A percentile compares a stretch with the other conserved stretches of the same genome.
Conservation (phyloP, 2,797 vertebrate species). For the Enteromius fasciolatus region DNA sequence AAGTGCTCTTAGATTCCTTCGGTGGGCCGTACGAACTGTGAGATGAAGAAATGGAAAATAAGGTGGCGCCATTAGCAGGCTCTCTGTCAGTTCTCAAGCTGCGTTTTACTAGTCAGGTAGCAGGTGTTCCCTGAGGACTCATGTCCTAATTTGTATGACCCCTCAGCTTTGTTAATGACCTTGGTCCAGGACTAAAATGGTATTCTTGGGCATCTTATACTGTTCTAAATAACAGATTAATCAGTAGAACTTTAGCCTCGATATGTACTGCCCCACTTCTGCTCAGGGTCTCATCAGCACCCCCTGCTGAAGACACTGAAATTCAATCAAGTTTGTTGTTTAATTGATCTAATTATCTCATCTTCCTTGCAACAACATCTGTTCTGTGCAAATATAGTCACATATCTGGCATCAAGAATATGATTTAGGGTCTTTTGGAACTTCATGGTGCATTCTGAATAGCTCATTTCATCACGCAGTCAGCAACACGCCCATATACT, state of each 20-base stretch:
- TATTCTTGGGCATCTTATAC: constrained; percentile 63
- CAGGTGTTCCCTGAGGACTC: constrained; percentile 68
- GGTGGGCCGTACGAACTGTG: background rate
- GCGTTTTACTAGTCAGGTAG: constrained; percentile 11
- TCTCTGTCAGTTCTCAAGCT: constrained; percentile 23
- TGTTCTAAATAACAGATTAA: constrained; percentile 51
- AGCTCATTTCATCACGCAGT: constrained; percentile 25
- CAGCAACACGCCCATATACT: constrained; percentile 45
- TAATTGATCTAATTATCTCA: constrained; percentile 74
- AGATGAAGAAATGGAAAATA: constrained; percentile 33
- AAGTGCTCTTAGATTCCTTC: constrained; percentile 39
- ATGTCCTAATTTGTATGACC: constrained; percentile 74
- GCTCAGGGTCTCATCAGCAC: constrained; percentile 3
- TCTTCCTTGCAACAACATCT: constrained; percentile 55
- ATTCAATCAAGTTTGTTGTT: constrained; percentile 59
- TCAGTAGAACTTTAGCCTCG: constrained; percentile 68
- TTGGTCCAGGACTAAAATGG: constrained; percentile 75
- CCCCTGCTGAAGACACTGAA: constrained; percentile 52
- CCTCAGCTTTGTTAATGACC: constrained; percentile 72
- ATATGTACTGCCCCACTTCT: constrained; percentile 62
- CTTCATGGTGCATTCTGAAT: constrained; percentile 19
- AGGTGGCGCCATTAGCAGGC: constrained; percentile 26
- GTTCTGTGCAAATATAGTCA: constrained; percentile 44
- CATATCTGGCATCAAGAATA: background rate
- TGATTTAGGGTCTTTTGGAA: constrained; percentile 16